A percentile compares a stretch with the other conserved stretches of the same genome.
phyloP scores from a whole-genome alignment of 2,888 invertebrate species.

The Zygaena filipendulae region DNA sequence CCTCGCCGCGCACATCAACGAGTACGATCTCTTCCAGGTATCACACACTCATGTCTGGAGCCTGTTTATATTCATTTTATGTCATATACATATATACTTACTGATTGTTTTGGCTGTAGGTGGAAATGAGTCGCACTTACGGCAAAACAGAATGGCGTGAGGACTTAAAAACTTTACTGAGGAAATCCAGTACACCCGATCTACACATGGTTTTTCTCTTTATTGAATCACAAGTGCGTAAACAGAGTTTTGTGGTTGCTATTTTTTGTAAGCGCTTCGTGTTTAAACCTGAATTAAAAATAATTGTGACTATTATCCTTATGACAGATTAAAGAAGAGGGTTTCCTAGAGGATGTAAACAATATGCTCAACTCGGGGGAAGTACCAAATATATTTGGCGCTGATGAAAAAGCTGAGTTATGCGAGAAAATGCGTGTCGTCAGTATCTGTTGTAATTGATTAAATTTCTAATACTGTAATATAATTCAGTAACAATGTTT shows the following conservation, averaged over 20 bases:
- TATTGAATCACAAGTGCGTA: slow-evolving; percentile 87
- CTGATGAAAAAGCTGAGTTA: slow-evolving; percentile 89
- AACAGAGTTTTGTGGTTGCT: too few relatives aligned
- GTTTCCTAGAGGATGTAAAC: slow-evolving; percentile 92
- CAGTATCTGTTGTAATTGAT: slow-evolving; percentile 24
- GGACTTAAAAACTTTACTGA: slow-evolving; percentile 85
- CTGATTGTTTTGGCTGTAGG: too few relatives aligned
- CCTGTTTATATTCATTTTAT: too few relatives aligned
- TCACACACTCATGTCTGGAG: too few relatives aligned
- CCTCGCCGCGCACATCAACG: slow-evolving; percentile 92
- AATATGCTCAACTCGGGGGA: slow-evolving; percentile 94
- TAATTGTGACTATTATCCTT: neutral
- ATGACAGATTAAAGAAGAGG: slow-evolving; percentile 87
- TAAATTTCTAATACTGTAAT: neutral
- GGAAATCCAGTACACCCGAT: slow-evolving; percentile 85
- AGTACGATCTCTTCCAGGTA: slow-evolving; percentile 84
- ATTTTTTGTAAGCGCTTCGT: neutral
- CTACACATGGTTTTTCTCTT: slow-evolving; percentile 91
- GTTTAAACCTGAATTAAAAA: slow-evolving; percentile 1
- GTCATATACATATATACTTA: too few relatives aligned
- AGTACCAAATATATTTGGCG: slow-evolving; percentile 88
- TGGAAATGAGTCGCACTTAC: slow-evolving; percentile 91
- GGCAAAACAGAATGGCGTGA: slow-evolving; percentile 90
- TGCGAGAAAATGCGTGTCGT: slow-evolving; percentile 90
- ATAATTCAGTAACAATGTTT: too few relatives aligned